Evolutionary conservation across 2,888 invertebrate species (phyloP).

Genomic region (Priocnemis perturbator): DNA sequence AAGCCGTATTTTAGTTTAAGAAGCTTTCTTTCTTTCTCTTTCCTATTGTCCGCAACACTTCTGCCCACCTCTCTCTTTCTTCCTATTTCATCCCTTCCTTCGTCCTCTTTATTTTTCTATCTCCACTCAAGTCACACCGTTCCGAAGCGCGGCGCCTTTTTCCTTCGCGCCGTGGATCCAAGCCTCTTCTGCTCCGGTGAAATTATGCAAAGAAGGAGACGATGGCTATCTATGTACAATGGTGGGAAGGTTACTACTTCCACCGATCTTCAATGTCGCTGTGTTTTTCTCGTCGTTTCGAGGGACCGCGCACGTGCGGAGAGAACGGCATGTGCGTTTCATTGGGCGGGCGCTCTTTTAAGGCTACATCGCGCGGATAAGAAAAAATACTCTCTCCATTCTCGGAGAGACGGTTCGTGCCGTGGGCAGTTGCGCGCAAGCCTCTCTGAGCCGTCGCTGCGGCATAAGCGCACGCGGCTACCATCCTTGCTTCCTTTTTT

Average conservation of each 20-base stretch:
- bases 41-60: background rate
- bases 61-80: background rate
- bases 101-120: conserved; percentile 19
- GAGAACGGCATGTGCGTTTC: no score
- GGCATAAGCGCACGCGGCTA: no score
- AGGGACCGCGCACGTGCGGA: no score
- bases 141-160: conserved; percentile 26
- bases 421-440: no score
- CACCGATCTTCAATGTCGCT: conserved; percentile 2
- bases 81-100: background rate
- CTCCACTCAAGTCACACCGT: conserved; percentile 5
- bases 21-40: conserved; percentile 23
- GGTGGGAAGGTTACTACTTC: conserved; percentile 26
- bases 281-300: no score
- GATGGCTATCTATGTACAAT: conserved; percentile 58
- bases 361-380: no score
- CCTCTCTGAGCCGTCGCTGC: no score
- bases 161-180: conserved; percentile 22
- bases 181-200: conserved; percentile 48
- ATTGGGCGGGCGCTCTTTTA: no score
- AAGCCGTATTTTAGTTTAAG: conserved; percentile 58
- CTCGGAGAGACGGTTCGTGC: no score
- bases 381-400: no score
- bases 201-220: conserved; percentile 69
- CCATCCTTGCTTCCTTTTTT: no score